These are phyloP conservation scores for Brachypodius melanocephalos DNA, from an alignment of 2,113 vertebrate species.

Conservation along the genomic window DNA sequence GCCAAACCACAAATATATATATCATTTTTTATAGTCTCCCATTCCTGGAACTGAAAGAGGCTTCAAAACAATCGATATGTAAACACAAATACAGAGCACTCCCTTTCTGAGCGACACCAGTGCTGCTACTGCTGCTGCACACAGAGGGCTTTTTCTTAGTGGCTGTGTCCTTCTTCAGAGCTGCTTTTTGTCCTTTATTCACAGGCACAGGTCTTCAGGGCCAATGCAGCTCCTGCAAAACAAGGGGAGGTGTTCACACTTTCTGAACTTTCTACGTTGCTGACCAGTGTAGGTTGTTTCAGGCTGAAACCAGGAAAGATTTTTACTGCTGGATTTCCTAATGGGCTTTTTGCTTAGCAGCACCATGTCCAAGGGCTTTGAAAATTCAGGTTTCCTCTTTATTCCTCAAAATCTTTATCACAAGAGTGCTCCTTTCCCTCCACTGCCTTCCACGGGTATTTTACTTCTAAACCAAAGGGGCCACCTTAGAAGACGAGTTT, in stretches of 20 bases:
- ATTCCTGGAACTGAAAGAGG: conserved; percentile 73
- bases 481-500: neutral
- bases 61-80: conserved; percentile 41
- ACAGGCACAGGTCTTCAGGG: neutral
- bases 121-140: neutral
- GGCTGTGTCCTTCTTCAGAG: neutral
- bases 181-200: neutral
- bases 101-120: neutral
- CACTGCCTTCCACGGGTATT: neutral
- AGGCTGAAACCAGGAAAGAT: neutral
- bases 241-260: neutral
- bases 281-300: neutral
- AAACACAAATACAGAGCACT: conserved; percentile 34
- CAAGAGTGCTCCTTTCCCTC: neutral
- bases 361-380: neutral
- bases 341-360: neutral
- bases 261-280: neutral
- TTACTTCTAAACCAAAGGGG: neutral
- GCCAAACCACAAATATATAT: conserved; percentile 76
- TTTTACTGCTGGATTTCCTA: neutral
- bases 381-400: neutral
- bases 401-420: neutral
- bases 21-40: conserved; percentile 50
- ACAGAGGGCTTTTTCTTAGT: conserved; percentile 2
- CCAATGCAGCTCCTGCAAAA: neutral